Conservation (phyloP, 2,797 vertebrate species). For the Prionace glauca region DNA sequence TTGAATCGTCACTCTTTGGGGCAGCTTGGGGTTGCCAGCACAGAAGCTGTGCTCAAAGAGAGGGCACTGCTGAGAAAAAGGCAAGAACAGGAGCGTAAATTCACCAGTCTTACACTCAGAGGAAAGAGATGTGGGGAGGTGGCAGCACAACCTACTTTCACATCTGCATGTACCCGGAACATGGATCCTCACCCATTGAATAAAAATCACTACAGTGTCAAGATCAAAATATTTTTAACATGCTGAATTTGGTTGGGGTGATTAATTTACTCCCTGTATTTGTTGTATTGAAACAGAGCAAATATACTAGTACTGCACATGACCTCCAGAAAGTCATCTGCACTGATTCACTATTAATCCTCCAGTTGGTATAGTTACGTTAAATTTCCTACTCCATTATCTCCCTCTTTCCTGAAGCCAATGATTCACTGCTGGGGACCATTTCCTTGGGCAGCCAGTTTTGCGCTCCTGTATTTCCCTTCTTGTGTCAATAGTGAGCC, state of each 20-base stretch:
- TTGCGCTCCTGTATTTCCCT: no score
- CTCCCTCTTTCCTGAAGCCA: neutral
- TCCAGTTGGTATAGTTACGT: neutral
- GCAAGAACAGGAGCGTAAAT: neutral
- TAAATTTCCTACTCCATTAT: neutral
- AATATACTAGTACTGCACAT: neutral
- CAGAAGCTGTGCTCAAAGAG: neutral
- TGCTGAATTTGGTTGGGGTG: neutral
- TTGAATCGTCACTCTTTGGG: neutral
- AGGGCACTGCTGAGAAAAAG: neutral
- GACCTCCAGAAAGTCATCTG: neutral
- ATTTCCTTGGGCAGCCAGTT: neutral
- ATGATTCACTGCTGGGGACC: neutral
- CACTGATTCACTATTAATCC: neutral
- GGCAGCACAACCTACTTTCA: neutral
- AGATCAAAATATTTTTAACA: neutral
- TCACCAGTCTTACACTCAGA: neutral
- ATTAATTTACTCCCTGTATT: neutral
- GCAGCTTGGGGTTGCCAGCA: neutral
- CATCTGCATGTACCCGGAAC: no score
- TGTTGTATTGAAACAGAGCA: neutral
- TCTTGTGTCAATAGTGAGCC: neutral
- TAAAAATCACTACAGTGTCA: neutral
- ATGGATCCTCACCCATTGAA: neutral
- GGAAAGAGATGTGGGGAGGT: neutral